Evolutionary conservation across 2,113 vertebrate genomes (phyloP), one percentile per base, ranked within the genome.

Genomic region (Sinosuthora webbiana): DNA sequence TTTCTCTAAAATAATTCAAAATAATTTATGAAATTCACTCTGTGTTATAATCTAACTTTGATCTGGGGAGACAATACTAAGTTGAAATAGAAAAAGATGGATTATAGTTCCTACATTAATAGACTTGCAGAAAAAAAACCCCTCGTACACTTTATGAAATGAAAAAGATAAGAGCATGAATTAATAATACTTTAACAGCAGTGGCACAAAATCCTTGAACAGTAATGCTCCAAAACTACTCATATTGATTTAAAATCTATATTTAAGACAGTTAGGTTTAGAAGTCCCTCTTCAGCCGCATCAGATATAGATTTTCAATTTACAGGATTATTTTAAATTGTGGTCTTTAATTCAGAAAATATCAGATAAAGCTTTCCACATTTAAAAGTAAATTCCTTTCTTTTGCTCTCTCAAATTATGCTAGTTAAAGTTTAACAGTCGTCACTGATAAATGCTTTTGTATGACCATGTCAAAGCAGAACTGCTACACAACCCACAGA

Each of bases 241-340:
- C 89, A 71, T 95, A 95, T 86, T 95, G 94, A 97, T 97, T 95
- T 94, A 87, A 97, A 97, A 95, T 96, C 93, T 90, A 50, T 96
- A 91, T 91, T 94, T 95, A 94, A 95, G 82, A 94, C 74, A 90
- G 90, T 78, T 82, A 94, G 45, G 60, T 77, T 92, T 96, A 83
- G 71, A 90, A 81, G 78, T 77, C 87, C 89, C 81, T 73, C 89
- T 94, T 91, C 93, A 94, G 84, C 28, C 44, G 60, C 73, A 93
- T 95, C 96, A 97, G 65, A 94, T 95, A 97, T 57, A 89, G 97
- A 96, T 95, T 97, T 97, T 96, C 93, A 94, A 90, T 95, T 96
- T 95, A 71, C 37, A 86, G 67, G 71, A 90, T 95, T 95, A 93
- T 82, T 96, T 96, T 94, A 94, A 96, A 94, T 89, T 2, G 0